A percentile compares a stretch with the other conserved stretches of the same genome.
Evolutionary conservation across 2,797 vertebrate species (phyloP).

Genomic region (Alosa sapidissima): DNA sequence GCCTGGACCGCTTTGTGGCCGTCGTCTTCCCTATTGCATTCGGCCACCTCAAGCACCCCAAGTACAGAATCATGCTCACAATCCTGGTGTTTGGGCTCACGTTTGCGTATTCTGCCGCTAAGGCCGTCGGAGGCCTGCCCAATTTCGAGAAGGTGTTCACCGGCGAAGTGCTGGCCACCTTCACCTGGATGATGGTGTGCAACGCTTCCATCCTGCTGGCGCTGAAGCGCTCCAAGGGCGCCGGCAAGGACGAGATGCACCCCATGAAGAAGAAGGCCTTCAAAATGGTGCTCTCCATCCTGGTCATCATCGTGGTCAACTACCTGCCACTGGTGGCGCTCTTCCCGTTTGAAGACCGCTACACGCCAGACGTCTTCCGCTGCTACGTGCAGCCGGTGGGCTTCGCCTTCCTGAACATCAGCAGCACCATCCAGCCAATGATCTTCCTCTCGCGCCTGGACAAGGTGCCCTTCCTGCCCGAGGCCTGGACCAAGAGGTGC

Average conservation of each 20-base stretch:
- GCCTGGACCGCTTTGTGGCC: constrained; percentile 75
- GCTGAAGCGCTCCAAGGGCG: constrained; percentile 66
- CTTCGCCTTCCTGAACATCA: constrained; percentile 75
- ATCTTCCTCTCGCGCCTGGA: constrained; percentile 72
- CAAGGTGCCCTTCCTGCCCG: constrained; percentile 68
- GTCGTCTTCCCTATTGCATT: constrained; percentile 74
- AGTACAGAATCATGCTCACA: constrained; percentile 68
- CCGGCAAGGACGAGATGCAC: constrained; percentile 76
- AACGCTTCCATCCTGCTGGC: constrained; percentile 70
- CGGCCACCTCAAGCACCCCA: constrained; percentile 63
- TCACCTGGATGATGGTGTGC: constrained; percentile 73
- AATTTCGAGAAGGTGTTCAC: constrained; percentile 78
- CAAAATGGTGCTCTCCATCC: constrained; percentile 73
- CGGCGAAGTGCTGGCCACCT: constrained; percentile 65
- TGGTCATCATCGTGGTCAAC: constrained; percentile 70
- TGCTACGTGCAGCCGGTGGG: constrained; percentile 74
- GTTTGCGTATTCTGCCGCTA: constrained; percentile 72
- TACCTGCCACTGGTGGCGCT: constrained; percentile 74
- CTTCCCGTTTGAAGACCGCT: constrained; percentile 75
- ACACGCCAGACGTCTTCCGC: constrained; percentile 63
- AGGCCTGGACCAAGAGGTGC: constrained; percentile 54
- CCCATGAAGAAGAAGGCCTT: constrained; percentile 80
- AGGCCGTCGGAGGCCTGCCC: constrained; percentile 63
- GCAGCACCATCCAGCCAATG: constrained; percentile 77
- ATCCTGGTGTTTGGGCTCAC: constrained; percentile 67